phyloP scores from a whole-genome alignment of 2,888 invertebrate genomes.

The Hypolimnas misippus region DNA sequence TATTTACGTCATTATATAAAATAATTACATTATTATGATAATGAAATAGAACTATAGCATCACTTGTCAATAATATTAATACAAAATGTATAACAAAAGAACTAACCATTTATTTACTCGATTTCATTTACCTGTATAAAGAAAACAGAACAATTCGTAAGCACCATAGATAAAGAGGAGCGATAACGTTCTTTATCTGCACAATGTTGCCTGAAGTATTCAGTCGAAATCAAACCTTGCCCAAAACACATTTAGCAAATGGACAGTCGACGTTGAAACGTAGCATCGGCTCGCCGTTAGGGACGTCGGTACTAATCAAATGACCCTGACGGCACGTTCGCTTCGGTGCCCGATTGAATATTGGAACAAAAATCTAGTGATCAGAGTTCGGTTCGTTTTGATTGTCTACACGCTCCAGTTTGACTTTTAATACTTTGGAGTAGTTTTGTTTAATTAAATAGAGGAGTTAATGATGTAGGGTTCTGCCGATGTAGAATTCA shows the following conservation, averaged over 20 bases:
- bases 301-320: conserved; percentile 53
- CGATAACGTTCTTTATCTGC: conserved; percentile 20
- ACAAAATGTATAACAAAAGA: too few relatives aligned
- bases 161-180: conserved; percentile 3
- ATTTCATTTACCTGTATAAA: conserved; percentile 14
- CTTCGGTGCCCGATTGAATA: conserved; percentile 48
- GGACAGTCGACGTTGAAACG: conserved; percentile 50
- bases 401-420: conserved; percentile 10
- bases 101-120: conserved; percentile 1
- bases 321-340: conserved; percentile 44
- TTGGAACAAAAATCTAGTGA: conserved; percentile 34
- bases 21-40: too few relatives aligned
- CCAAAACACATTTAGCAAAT: conserved; percentile 59
- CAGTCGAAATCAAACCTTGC: conserved; percentile 27
- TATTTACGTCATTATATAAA: too few relatives aligned
- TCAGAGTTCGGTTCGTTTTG: conserved; percentile 27
- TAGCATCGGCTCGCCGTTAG: conserved; percentile 30
- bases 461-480: neutral
- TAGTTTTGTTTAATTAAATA: neutral
- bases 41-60: too few relatives aligned
- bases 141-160: conserved; percentile 6
- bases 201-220: conserved; percentile 23
- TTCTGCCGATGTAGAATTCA: too few relatives aligned
- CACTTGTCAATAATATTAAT: too few relatives aligned
- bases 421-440: neutral